Evolutionary conservation across 2,113 vertebrate genomes (phyloP), one percentile per base, ranked within the genome.

Genomic region (Myiagra hebetior): DNA sequence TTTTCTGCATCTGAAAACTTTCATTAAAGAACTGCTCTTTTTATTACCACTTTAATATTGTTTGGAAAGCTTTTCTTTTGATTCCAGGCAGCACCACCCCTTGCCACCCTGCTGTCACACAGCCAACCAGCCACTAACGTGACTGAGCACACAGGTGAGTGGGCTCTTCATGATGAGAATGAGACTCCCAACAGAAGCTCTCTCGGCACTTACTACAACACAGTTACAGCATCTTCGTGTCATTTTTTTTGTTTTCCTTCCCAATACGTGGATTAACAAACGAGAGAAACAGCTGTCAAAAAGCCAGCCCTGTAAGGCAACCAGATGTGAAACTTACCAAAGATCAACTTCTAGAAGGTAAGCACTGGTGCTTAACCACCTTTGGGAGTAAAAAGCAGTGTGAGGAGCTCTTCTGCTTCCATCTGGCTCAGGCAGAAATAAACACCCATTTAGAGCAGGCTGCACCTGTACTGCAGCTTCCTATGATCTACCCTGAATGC

Each of bases 51-150:
- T 77, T 77, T 5, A 22, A 27, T 33, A 33, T 22, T 18, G 46
- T 52, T 60, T 50, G 53, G 26, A 76, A 68, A 59, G 62, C 21
- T 68, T 44, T 35, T 31, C 13, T 67, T 50, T 68, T 22, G 6
- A 77, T 33, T 60, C 63, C 33, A 86, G 27, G 53, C 26, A 68
- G 16, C 31, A 37, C 14, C 37, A 59, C 0, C 1, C 23, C 11
- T 30, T 62, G 47, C 62, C 85, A 59, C 7, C 8, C 33, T 30
- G 39, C 62, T 27, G 18, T 10, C 3, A 35, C 2, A 1, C 0
- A 63, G 49, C 37, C 26, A 55, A 37, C 18, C 52, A 17, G 52
- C 3, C 3, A 2, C 31, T n/a, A 4, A n/a, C 0, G 10, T 17
- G 46, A 55, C n/a, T 2, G 2, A 65, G 47, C 64, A 63, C 73